Evolutionary conservation across 1,140 invertebrate species (phyloP).

Genomic region (Diorhabda sublineata): DNA sequence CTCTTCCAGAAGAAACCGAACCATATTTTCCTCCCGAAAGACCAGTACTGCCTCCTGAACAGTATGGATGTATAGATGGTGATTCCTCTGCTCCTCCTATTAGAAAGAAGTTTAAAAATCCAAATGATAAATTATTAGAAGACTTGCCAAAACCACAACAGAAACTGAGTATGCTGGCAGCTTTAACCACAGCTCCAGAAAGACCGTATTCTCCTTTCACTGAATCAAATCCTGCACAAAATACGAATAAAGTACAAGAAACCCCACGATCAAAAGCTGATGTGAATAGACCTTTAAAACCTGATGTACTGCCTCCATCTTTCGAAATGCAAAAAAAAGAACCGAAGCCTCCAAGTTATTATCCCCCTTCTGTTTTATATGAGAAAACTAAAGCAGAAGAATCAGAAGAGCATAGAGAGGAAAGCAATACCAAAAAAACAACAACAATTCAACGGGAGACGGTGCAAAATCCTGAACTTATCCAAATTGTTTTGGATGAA

Average conservation of each 20-base stretch:
- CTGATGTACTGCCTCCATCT: conserved; percentile 29
- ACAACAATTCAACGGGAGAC: conserved; percentile 27
- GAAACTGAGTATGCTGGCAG: conserved; percentile 46
- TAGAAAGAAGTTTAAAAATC: conserved; percentile 38
- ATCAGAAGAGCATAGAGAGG: conserved; percentile 24
- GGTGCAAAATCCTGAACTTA: conserved; percentile 23
- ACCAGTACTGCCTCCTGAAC: conserved; percentile 49
- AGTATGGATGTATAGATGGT: conserved; percentile 47
- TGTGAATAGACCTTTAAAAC: conserved; percentile 28
- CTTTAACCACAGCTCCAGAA: conserved; percentile 51
- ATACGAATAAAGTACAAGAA: neutral
- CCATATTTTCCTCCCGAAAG: conserved; percentile 60
- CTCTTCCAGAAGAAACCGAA: conserved; percentile 56
- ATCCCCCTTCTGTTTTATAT: conserved; percentile 23
- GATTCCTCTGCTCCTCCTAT: conserved; percentile 48
- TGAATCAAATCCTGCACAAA: conserved; percentile 10
- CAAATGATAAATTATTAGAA: conserved; percentile 38
- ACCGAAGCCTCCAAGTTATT: conserved; percentile 31
- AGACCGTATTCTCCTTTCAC: conserved; percentile 39
- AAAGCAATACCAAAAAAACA: conserved; percentile 24
- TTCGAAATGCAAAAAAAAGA: conserved; percentile 28
- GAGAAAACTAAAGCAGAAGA: conserved; percentile 18
- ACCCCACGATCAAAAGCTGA: conserved; percentile 16
- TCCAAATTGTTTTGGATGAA: conserved; percentile 20
- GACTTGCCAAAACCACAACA: conserved; percentile 50